Conservation (phyloP, 2,797 vertebrate genomes). For the Vultur gryphus region DNA sequence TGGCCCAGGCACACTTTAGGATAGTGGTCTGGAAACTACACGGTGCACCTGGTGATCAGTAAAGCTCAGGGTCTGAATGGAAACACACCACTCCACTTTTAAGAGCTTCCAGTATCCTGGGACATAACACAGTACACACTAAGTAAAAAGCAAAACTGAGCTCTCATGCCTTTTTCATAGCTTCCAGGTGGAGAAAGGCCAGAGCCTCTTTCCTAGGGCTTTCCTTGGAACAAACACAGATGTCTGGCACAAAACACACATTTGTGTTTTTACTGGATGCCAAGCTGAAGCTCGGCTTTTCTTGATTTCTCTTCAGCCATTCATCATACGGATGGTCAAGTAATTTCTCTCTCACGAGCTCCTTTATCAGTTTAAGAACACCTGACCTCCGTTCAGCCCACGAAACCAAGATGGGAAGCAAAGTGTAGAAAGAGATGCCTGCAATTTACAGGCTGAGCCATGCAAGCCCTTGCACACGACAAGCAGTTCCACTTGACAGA, state of each 20-base stretch:
- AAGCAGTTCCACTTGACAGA: accelerated
- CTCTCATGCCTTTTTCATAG: conserved; percentile 6
- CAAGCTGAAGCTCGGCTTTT: background rate
- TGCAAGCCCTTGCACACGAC: accelerated
- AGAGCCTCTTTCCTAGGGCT: conserved; percentile 1
- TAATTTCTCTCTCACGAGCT: background rate
- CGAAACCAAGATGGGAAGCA: background rate
- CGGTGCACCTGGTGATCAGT: background rate
- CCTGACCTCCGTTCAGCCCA: background rate
- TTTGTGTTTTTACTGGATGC: background rate
- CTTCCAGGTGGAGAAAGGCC: conserved; percentile 38
- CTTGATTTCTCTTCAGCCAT: background rate
- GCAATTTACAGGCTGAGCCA: background rate
- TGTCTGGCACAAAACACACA: background rate
- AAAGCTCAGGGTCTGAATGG: background rate
- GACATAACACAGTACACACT: background rate
- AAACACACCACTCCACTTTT: background rate
- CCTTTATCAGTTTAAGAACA: background rate
- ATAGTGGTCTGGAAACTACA: background rate
- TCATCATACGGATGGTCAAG: background rate
- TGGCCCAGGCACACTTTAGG: background rate
- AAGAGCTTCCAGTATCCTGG: background rate
- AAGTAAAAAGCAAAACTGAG: conserved; percentile 1
- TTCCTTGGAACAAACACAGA: conserved; percentile 25
- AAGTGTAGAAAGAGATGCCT: background rate